Base-by-base conservation (phyloP, 1,140 invertebrate genomes). In the Aplysia californica region DNA sequence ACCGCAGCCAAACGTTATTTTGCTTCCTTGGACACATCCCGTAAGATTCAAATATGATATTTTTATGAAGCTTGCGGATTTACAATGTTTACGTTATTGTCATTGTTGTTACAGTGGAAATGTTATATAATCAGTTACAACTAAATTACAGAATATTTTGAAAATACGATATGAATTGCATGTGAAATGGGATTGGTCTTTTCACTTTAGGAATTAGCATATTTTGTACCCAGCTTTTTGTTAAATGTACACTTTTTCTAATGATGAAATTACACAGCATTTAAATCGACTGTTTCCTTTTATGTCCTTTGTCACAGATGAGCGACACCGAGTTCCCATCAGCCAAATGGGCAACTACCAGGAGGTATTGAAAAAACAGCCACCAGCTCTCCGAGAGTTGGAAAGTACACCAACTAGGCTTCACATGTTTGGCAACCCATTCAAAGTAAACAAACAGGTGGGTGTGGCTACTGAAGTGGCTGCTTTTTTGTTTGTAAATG, bases 261-360 rank as follows among this genome's bases (percentile, higher is more conserved):
- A n/a, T n/a, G n/a, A n/a, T n/a, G n/a, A n/a, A n/a, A n/a, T n/a
- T n/a, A n/a, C n/a, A 50, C 44, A 50, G n/a, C 44, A 50, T n/a
- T 50, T 50, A 50, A 15, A 15, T 50, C 44, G 10, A 15, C n/a
- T 50, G 10, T 61, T 61, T 18, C 58, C 29, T 61, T 61, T 18
- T 61, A 6, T 61, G 10, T 18, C 29, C 29, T 61, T 55, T 70
- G 29, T 79, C 87, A 4, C 82, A 93, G 97, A 99, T 91, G 94
- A 94, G 78, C 92, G 96, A 18, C 97, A 99, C 89, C 97, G 95
- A 77, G 94, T 98, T 92, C 97, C 97, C 1, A 95, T 99, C 29
- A 94, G 95, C 64, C 96, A 99, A 89, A 99, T 99, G 98, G 97
- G 97, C 83, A 99, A 99, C 91, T 99, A 99, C 90, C 97, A 99